A percentile compares a stretch with the other conserved stretches of the same genome.
Conservation (phyloP, 2,888 invertebrate genomes). For the Halictus quadricinctus region DNA sequence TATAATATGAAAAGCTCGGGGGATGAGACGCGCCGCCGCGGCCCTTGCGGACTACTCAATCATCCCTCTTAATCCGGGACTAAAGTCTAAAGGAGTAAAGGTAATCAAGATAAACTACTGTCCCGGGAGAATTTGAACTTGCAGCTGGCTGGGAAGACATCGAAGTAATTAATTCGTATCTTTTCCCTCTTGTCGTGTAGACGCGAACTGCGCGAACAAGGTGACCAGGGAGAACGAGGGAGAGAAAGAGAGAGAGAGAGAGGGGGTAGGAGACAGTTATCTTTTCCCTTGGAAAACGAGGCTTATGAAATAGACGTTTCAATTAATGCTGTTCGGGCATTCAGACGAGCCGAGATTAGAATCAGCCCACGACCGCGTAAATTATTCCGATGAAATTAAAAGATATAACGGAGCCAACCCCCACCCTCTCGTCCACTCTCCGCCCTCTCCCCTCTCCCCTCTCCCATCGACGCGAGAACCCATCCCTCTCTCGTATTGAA, state of each 20-base stretch:
- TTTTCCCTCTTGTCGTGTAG: constrained; percentile 61
- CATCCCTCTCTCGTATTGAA: constrained; percentile 8
- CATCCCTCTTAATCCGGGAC: constrained; percentile 72
- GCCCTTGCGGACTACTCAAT: constrained; percentile 71
- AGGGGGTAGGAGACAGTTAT: constrained; percentile 44
- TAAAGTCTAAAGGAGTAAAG: constrained; percentile 71
- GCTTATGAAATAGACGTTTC: constrained; percentile 66
- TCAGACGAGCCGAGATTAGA: constrained; percentile 40
- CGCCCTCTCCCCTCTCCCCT: too few species aligned
- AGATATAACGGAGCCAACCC: constrained; percentile 23
- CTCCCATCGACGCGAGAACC: neutral
- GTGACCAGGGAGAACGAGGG: constrained; percentile 18
- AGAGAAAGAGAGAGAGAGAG: neutral
- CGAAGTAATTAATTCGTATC: constrained; percentile 72
- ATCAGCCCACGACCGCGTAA: constrained; percentile 24
- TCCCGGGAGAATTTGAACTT: constrained; percentile 70
- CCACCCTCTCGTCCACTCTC: neutral
- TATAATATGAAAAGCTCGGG: constrained; percentile 64
- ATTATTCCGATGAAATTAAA: constrained; percentile 54
- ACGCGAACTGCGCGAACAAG: constrained; percentile 45
- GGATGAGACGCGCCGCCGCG: constrained; percentile 55
- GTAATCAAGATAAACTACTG: constrained; percentile 74
- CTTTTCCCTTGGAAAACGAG: constrained; percentile 43
- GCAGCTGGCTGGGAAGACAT: constrained; percentile 67
- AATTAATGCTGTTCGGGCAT: constrained; percentile 57